Percentiles rank a stretch among this genome's conserved stretches.
phyloP scores from a whole-genome alignment of 2,113 vertebrate species.

The Pteruthius melanotis region DNA sequence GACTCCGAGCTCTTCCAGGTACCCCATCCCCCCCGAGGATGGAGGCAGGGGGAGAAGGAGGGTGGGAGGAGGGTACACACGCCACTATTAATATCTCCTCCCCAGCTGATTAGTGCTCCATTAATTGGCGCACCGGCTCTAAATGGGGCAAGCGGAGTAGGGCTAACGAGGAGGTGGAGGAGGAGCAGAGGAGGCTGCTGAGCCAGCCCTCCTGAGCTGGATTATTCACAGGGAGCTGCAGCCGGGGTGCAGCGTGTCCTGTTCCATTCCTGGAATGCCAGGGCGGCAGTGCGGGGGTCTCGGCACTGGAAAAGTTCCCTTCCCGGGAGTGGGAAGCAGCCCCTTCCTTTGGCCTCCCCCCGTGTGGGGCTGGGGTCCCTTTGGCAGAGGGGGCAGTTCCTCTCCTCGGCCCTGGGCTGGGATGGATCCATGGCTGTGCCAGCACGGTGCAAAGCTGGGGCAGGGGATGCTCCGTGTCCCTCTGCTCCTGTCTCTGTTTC shows the following conservation, averaged over 20 bases:
- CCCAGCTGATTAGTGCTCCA: conserved; percentile 72
- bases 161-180: conserved; percentile 48
- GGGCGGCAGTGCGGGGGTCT: background rate
- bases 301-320: background rate
- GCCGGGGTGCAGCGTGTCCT: background rate
- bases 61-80: background rate
- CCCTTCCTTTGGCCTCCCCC: background rate
- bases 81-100: conserved; percentile 74
- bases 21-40: background rate
- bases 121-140: conserved; percentile 68
- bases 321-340: background rate
- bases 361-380: background rate
- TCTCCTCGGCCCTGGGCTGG: background rate
- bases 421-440: background rate
- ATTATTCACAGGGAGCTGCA: background rate
- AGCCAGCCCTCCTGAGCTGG: background rate
- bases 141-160: conserved; percentile 52
- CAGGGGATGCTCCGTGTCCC: background rate
- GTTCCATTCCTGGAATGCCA: background rate
- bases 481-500: background rate
- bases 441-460: accelerated
- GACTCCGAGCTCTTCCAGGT: conserved; percentile 94
- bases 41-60: background rate
- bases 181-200: conserved; percentile 23
- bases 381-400: background rate